Evolutionary conservation across 2,888 invertebrate species (phyloP), one percentile per base, ranked within the genome.

Genomic region (Kryphioiulus occultus): DNA sequence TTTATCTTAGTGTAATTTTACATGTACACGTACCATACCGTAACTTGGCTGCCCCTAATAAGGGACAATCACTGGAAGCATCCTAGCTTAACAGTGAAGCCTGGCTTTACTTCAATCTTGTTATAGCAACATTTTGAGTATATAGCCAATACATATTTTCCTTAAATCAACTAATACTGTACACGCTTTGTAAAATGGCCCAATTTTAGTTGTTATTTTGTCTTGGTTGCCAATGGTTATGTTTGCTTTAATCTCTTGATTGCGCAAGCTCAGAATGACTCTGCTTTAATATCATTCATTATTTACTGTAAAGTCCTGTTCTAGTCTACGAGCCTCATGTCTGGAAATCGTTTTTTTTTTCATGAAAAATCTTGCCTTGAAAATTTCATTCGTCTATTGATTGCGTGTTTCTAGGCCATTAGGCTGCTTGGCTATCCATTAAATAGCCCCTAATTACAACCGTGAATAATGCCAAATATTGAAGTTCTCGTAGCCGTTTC

Each of bases 401-500:
- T 53, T 5, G 53, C 53, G 15, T 53, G 53, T 53, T n/a, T n/a
- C 53, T 53, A 53, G n/a, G 53, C 53, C n/a, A 53, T 53, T 53
- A 53, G n/a, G n/a, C n/a, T n/a, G 53, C 7, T 15, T 53, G 3
- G 53, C 19, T 53, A 53, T 53, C 53, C 53, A 53, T 53, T 53
- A 53, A 53, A 53, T n/a, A 53, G 53, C n/a, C n/a, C 53, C n/a
- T 53, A 53, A 53, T 53, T 53, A 53, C n/a, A n/a, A 53, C 53
- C 53, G 53, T 53, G 53, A 53, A 53, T 53, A 53, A 53, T 5
- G n/a, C 53, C 53, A 53, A 53, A 53, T 53, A 53, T 53, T 53
- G 53, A 53, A 5, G n/a, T 19, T n/a, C 53, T 53, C n/a, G n/a
- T 15, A 42, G n/a, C 19, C 4, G n/a, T 19, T n/a, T 53, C n/a